These are phyloP conservation scores for Heliconius sara DNA, from an alignment of 2,888 invertebrate genomes.

Conservation along the genomic window DNA sequence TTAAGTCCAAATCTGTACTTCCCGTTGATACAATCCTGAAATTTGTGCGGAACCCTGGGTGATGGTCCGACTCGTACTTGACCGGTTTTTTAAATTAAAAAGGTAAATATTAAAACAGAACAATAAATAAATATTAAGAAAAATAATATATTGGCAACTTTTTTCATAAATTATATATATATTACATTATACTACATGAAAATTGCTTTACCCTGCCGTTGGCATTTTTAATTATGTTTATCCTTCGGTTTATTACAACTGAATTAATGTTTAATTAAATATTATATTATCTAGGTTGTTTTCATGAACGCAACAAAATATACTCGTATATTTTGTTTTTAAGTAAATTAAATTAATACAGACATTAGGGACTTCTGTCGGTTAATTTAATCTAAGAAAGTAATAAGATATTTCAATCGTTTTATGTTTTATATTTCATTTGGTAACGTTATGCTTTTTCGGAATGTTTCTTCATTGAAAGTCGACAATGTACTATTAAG, in stretches of 20 bases:
- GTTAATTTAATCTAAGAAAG: slow-evolving; percentile 17
- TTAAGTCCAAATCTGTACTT: too few relatives aligned
- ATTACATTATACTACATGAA: slow-evolving; percentile 45
- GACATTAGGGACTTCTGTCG: slow-evolving; percentile 16
- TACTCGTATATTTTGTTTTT: slow-evolving; percentile 34
- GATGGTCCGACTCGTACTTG: too few relatives aligned
- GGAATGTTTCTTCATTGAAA: background rate
- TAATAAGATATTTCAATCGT: slow-evolving; percentile 9
- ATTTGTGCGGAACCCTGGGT: too few relatives aligned
- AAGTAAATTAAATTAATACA: slow-evolving; percentile 41
- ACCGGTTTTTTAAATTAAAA: too few relatives aligned
- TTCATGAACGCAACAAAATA: slow-evolving; percentile 34
- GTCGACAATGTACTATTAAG: background rate
- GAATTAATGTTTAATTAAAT: slow-evolving; percentile 61
- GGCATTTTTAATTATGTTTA: slow-evolving; percentile 67
- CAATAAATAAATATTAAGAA: background rate
- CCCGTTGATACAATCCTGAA: too few relatives aligned
- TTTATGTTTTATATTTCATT: background rate
- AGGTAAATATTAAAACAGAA: too few relatives aligned
- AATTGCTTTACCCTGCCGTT: slow-evolving; percentile 50
- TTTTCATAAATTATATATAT: slow-evolving; percentile 45
- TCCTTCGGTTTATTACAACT: slow-evolving; percentile 56
- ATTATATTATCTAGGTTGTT: slow-evolving; percentile 46
- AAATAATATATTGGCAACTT: slow-evolving; percentile 10
- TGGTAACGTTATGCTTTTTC: background rate